phyloP scores from a whole-genome alignment of 2,888 invertebrate species.

The Drosophila birchii region DNA sequence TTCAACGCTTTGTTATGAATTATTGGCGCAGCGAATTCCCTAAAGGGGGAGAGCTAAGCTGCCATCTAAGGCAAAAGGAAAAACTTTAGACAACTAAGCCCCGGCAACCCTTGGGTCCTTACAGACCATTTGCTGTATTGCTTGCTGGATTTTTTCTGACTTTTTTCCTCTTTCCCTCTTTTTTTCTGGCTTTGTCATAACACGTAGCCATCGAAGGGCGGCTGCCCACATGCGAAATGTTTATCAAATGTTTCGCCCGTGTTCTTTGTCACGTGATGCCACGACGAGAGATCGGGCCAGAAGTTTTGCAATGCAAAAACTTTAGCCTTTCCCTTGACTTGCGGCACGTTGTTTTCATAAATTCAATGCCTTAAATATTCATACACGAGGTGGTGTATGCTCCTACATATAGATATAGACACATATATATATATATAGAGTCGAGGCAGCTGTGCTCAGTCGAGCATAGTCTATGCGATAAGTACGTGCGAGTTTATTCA shows the following conservation, averaged over 20 bases:
- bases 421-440: constrained; percentile 28
- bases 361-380: constrained; percentile 76
- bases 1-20: constrained; percentile 69
- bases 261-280: constrained; percentile 72
- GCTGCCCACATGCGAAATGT: constrained; percentile 70
- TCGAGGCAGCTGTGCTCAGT: constrained; percentile 74
- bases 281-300: constrained; percentile 9
- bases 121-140: constrained; percentile 70
- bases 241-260: constrained; percentile 75
- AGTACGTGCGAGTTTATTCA: constrained; percentile 80
- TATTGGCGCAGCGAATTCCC: constrained; percentile 62
- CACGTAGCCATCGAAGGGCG: constrained; percentile 53
- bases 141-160: constrained; percentile 48
- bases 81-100: constrained; percentile 46
- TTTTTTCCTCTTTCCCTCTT: constrained; percentile 3
- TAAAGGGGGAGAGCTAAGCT: constrained; percentile 22
- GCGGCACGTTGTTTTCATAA: constrained; percentile 79
- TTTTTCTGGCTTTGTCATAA: constrained; percentile 56
- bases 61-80: constrained; percentile 3
- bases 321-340: constrained; percentile 63
- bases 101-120: constrained; percentile 41
- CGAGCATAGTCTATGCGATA: constrained; percentile 79
- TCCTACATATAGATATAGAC: neutral
- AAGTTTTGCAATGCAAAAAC: constrained; percentile 72
- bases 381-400: constrained; percentile 40